Conservation (phyloP, 2,888 invertebrate species). For the Oxyteleia sp. region DNA sequence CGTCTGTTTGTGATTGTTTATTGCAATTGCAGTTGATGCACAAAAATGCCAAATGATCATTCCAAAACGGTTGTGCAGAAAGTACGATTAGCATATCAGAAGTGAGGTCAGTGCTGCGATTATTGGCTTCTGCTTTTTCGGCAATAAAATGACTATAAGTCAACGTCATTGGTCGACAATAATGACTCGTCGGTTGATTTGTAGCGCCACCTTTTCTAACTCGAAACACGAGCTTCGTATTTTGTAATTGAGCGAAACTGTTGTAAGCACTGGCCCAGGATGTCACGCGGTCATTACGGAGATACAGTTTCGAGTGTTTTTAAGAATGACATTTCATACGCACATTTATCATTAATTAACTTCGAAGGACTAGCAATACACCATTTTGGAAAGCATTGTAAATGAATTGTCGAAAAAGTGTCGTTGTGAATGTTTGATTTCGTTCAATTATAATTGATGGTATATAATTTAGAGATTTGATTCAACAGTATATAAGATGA, state of each 20-base stretch:
- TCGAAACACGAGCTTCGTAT: no score
- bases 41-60: conserved; percentile 8
- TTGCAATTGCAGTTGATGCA: conserved; percentile 14
- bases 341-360: conserved; percentile 19
- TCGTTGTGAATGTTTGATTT: no score
- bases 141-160: conserved; percentile 51
- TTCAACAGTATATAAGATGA: no score
- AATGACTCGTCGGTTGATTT: conserved; percentile 40
- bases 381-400: neutral
- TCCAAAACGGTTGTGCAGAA: conserved; percentile 48
- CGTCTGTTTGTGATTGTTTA: neutral
- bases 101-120: conserved; percentile 43
- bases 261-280: conserved; percentile 25
- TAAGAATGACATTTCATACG: conserved; percentile 27
- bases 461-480: no score
- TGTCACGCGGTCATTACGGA: conserved; percentile 7
- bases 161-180: conserved; percentile 57
- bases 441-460: no score
- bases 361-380: neutral
- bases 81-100: conserved; percentile 43
- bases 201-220: no score
- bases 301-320: conserved; percentile 20
- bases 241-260: no score
- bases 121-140: conserved; percentile 38
- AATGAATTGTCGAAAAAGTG: conserved; percentile 15